Base-by-base conservation (phyloP, 1,140 invertebrate genomes). In the Drosophila auraria region DNA sequence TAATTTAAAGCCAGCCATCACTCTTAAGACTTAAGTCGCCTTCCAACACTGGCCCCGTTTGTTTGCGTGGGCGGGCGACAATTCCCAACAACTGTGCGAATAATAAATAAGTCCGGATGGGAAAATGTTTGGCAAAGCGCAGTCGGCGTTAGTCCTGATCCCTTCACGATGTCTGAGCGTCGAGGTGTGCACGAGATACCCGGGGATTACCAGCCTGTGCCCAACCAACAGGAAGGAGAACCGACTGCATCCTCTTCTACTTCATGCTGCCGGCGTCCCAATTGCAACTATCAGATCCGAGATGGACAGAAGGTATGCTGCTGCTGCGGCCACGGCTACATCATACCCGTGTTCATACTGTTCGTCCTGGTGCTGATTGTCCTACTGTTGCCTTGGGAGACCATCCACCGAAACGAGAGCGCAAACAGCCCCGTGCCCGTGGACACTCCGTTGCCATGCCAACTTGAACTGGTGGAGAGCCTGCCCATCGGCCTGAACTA, bases 401-500 rank as follows among this genome's bases (percentile, higher is more conserved):
- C 84, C 27, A 27, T 82, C n/a, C 76, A 90, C 50, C 51, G 62
- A n/a, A 57, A 68, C 20, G 54, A 61, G 40, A 69, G 51, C 25
- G 59, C 51, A 50, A 87, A 70, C 36, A 61, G 49, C 62, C 79
- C 79, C 27, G 42, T 56, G 33, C 44, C 62, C 20, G 79, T 89
- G 45, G 82, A 76, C 23, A 45, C 14, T 11, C 75, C 86, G 71
- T 86, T 86, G 58, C 87, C 82, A 51, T 90, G 86, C 45, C 82
- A 89, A 81, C 94, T 97, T 79, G 95, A 95, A 12, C 92, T 99
- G 73, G 96, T 98, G 6, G 98, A 99, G 94, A 97, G 96, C 89
- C 97, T 99, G 89, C 98, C 98, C 1, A 95, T 97, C 79, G 97
- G 97, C 23, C 90, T 99, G 60, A 95, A 95, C 78, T 98, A 96